Conservation (phyloP, 2,888 invertebrate genomes). For the Rhagophthalmus giganteus region DNA sequence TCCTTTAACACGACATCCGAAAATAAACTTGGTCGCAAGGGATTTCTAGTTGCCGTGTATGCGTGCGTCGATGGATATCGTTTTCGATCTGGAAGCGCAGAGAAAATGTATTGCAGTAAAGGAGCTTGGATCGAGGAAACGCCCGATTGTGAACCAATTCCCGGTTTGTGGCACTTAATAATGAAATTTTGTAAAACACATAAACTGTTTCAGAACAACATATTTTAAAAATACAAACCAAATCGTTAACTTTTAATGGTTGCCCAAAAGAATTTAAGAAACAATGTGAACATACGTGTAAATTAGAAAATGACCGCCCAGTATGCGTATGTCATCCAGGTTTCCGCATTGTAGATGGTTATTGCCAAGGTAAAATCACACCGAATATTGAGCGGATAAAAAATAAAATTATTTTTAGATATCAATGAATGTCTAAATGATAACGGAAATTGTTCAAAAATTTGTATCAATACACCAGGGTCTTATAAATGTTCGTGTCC, state of each 20-base stretch:
- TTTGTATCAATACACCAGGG: neutral
- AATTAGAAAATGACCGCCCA: conserved; percentile 46
- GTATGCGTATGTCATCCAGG: conserved; percentile 45
- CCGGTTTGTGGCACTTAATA: no score
- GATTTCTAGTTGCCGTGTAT: conserved; percentile 62
- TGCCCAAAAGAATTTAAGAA: conserved; percentile 36
- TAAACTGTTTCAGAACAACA: no score
- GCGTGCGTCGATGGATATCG: conserved; percentile 59
- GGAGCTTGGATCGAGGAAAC: conserved; percentile 61
- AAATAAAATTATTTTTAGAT: conserved; percentile 42
- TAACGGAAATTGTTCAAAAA: conserved; percentile 31
- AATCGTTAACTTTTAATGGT: neutral
- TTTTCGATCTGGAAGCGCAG: conserved; percentile 55
- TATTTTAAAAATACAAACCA: neutral
- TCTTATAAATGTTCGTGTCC: neutral
- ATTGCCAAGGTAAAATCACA: conserved; percentile 40
- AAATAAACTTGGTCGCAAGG: conserved; percentile 50
- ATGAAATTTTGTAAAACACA: no score
- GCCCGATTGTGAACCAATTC: conserved; percentile 55
- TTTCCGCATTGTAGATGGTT: conserved; percentile 35
- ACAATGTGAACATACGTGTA: conserved; percentile 58
- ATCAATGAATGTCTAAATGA: conserved; percentile 54
- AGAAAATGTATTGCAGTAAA: conserved; percentile 62
- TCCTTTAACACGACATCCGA: conserved; percentile 12
- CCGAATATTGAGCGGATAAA: no score